A percentile compares a stretch with the other conserved stretches of the same genome.
These are phyloP conservation scores for Lophius americanus DNA, from an alignment of 2,797 vertebrate genomes.

Conservation along the genomic window DNA sequence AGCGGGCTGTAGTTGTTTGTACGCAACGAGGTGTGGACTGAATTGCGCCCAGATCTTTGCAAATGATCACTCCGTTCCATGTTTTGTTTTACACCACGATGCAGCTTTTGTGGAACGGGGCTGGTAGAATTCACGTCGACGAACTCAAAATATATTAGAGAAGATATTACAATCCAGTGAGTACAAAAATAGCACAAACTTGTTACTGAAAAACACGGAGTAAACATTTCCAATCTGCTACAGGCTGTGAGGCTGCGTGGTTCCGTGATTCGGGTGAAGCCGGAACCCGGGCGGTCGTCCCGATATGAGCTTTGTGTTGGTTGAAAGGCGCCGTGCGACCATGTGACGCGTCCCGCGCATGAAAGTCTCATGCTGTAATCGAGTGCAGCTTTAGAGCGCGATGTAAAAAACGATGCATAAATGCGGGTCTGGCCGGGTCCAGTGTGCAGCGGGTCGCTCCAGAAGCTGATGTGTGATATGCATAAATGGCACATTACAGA, in stretches of 20 bases:
- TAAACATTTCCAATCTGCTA: conserved; percentile 82
- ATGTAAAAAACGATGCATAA: conserved; percentile 47
- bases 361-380: background rate
- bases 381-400: conserved; percentile 52
- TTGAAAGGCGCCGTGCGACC: conserved; percentile 16
- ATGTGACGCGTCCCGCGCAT: background rate
- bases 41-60: too few relatives aligned
- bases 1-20: too few relatives aligned
- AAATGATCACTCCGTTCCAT: background rate
- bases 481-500: conserved; percentile 68
- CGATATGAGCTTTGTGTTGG: conserved; percentile 8
- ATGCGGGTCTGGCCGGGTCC: conserved; percentile 29
- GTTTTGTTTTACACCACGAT: background rate
- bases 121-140: conserved; percentile 55
- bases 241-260: conserved; percentile 56
- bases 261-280: conserved; percentile 12
- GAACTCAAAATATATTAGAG: conserved; percentile 42
- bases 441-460: conserved; percentile 23
- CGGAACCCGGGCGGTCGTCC: conserved; percentile 28
- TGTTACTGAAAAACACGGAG: conserved; percentile 65
- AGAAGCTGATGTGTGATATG: conserved; percentile 53
- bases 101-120: background rate
- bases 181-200: conserved; percentile 72
- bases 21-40: too few relatives aligned
- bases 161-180: conserved; percentile 54